Evolutionary conservation across 1,140 invertebrate species (phyloP).

Genomic region (Plectrocnemia conspersa): DNA sequence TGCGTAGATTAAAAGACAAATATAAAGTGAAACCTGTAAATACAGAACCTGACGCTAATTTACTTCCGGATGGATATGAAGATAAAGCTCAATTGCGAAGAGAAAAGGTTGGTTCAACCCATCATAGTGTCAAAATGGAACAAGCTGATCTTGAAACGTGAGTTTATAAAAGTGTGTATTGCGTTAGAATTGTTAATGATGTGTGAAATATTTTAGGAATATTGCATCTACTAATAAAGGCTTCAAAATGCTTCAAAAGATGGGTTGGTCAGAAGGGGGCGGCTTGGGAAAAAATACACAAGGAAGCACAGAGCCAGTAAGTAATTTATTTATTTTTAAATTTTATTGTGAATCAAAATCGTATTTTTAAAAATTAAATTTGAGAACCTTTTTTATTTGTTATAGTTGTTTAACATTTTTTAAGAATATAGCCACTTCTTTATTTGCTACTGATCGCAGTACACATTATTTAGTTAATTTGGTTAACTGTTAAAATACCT

Average conservation of each 20-base stretch:
- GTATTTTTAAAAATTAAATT: no score
- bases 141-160: constrained; percentile 74
- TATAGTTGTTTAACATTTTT: no score
- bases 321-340: constrained; percentile 40
- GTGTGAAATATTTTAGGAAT: constrained; percentile 59
- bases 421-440: no score
- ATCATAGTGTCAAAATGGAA: constrained; percentile 77
- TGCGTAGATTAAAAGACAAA: constrained; percentile 75
- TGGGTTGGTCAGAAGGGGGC: constrained; percentile 89
- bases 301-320: constrained; percentile 76
- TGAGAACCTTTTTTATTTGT: no score
- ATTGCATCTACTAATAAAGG: constrained; percentile 79
- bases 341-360: no score
- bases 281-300: constrained; percentile 71
- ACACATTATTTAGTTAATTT: no score
- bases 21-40: constrained; percentile 64
- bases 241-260: constrained; percentile 81
- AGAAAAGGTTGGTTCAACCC: constrained; percentile 72
- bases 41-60: constrained; percentile 35
- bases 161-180: constrained; percentile 38
- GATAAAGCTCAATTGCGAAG: constrained; percentile 76
- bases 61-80: constrained; percentile 57
- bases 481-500: no score
- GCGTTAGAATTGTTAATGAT: constrained; percentile 21
- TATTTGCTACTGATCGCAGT: no score